Base-by-base conservation (phyloP, 2,113 vertebrate genomes). In the Campylorhamphus procurvoides region DNA sequence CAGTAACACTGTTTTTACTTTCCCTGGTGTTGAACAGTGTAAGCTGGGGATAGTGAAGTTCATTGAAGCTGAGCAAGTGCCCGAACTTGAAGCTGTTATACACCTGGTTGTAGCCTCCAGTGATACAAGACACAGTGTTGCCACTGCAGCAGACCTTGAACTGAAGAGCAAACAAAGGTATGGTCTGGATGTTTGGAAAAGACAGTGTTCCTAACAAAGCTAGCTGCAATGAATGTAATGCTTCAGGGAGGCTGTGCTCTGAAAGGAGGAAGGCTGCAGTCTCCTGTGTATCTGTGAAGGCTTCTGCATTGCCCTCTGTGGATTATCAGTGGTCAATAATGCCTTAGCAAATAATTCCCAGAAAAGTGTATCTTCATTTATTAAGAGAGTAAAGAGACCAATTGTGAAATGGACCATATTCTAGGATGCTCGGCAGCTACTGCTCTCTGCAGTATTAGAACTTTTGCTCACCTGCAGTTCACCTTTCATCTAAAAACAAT, bases 21-120 rank as follows among this genome's bases (percentile, higher is more conserved):
- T 87, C 25, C 80, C 27, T 83, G 20, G 85, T 85, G 11, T 84
- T 92, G 37, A 93, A 52, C 96, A 99, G 99, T 99, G 99, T 97
- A 99, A 99, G 81, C 94, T 99, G 96, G 99, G 99, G 14, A 99
- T 99, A 77, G 99, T 99, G 94, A 99, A 99, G 95, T 99, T 99
- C 96, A 99, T 99, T 58, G 99, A 99, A 96, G 99, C 99, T 14
- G 98, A 99, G 85, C 99, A 99, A 96, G 99, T 99, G 55, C 99
- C 99, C 10, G 99, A 99, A 91, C 98, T 99, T 35, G 99, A 99
- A 97, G 98, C 99, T 6, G 98, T 99, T 90, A 98, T 99, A 93
- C 99, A 99, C 95, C 96, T 99, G 94, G 99, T 99, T 74, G 98
- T 99, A 71, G 99, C 99, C 11, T 99, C 99, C 53, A 99, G 99